Percentiles rank a stretch among this genome's conserved stretches.
These are phyloP conservation scores for Diacarnus erythraeanus DNA, from an alignment of 37 sponge, comb jelly and placozoan species.

Conservation along the genomic window DNA sequence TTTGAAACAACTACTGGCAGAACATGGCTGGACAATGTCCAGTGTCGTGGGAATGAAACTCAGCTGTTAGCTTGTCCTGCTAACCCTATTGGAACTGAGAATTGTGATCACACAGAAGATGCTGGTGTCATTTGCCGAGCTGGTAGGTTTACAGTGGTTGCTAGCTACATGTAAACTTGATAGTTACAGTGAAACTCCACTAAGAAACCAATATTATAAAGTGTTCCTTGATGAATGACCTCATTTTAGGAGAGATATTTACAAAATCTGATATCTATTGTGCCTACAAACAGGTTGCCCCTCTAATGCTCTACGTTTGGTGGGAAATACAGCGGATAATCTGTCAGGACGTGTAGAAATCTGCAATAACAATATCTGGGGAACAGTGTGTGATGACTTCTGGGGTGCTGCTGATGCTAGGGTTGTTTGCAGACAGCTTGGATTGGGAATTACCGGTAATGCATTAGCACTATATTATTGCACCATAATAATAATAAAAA, in stretches of 20 bases:
- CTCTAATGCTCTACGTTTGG: not conserved
- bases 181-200: no score
- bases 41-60: not conserved
- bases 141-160: not conserved
- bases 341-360: slow-evolving; percentile 1
- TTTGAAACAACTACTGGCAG: slow-evolving; percentile 6
- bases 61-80: not conserved
- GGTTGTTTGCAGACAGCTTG: not conserved
- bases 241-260: no score
- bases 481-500: no score
- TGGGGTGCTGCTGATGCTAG: not conserved
- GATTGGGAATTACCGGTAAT: not conserved
- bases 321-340: not conserved
- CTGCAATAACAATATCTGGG: not conserved
- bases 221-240: no score
- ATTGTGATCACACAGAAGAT: slow-evolving; percentile 1
- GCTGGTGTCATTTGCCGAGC: not conserved
- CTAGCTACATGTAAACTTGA: not conserved
- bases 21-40: slow-evolving; percentile 9
- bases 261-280: no score
- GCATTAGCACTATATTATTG: no score
- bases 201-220: no score
- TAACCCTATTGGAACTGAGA: not conserved
- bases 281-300: not conserved
- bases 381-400: not conserved